phyloP scores from a whole-genome alignment of 1,140 invertebrate genomes.

The Drosophila pachea region DNA sequence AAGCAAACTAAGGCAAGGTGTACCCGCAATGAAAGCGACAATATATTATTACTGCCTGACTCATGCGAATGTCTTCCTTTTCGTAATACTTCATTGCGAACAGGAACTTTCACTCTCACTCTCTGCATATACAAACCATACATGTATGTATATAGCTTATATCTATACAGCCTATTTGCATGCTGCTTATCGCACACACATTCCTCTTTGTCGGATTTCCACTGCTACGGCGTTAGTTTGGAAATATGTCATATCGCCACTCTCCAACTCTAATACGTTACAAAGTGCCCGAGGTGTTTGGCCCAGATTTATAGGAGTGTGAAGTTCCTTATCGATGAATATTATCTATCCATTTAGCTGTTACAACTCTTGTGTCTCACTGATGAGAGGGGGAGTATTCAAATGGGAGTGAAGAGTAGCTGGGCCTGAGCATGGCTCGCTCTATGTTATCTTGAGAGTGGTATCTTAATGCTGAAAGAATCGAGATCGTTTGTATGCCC shows the following conservation, averaged over 20 bases:
- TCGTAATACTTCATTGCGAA: slow-evolving; percentile 11
- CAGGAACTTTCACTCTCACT: neutral
- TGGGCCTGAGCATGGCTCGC: no score
- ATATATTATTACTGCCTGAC: slow-evolving; percentile 11
- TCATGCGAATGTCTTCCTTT: slow-evolving; percentile 19
- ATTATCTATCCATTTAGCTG: slow-evolving; percentile 38
- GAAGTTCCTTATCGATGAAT: slow-evolving; percentile 31
- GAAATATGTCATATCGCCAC: no score
- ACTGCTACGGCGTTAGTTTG: neutral
- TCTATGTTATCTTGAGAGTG: no score
- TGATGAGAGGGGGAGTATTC: neutral
- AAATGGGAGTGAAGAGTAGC: no score
- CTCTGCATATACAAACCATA: neutral
- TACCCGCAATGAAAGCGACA: slow-evolving; percentile 6
- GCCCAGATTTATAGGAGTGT: neutral
- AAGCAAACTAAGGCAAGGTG: slow-evolving; percentile 34
- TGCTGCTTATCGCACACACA: slow-evolving; percentile 1
- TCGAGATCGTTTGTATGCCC: no score
- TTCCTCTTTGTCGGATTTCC: slow-evolving; percentile 1
- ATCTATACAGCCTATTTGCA: no score
- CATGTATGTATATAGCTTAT: no score
- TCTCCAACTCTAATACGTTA: no score
- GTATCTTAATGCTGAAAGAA: no score
- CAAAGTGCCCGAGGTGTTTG: slow-evolving; percentile 2
- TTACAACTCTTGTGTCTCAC: slow-evolving; percentile 4